Conservation (phyloP, 64 coral and sea anemone genomes). For the Catalaphyllia jardinei region DNA sequence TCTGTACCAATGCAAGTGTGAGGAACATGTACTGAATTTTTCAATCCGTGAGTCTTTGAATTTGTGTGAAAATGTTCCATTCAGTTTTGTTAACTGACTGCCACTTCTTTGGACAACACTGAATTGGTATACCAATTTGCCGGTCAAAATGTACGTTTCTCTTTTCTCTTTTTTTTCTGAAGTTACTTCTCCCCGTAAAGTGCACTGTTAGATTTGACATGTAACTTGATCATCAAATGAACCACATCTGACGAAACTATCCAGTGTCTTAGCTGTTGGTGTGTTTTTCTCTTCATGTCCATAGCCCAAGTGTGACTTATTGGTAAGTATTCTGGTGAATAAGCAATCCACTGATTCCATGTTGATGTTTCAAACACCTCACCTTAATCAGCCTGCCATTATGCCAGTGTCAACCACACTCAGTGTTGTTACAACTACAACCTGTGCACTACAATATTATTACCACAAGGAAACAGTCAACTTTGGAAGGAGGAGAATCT, state of each 20-base stretch:
- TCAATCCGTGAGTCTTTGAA: neutral
- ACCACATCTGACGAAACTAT: neutral
- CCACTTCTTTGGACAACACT: neutral
- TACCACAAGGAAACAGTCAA: neutral
- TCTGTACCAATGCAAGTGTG: neutral
- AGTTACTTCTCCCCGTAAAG: too few relatives aligned
- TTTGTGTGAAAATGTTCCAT: neutral
- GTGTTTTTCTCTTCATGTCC: neutral
- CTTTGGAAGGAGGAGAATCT: neutral
- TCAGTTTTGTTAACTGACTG: neutral
- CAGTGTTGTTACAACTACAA: neutral
- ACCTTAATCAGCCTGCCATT: neutral
- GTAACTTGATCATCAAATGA: neutral
- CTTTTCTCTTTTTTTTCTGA: neutral
- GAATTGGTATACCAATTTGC: neutral
- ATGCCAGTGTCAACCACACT: neutral
- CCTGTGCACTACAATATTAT: neutral
- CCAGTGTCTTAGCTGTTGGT: neutral
- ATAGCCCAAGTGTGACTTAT: neutral
- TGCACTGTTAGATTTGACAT: neutral
- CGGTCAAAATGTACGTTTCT: neutral
- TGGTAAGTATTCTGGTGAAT: neutral
- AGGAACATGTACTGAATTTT: neutral
- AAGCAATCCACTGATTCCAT: neutral
- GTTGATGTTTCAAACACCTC: neutral